Evolutionary conservation across 2,797 vertebrate species (phyloP), one percentile per base, ranked within the genome.

Genomic region (Lepus oiostolus): DNA sequence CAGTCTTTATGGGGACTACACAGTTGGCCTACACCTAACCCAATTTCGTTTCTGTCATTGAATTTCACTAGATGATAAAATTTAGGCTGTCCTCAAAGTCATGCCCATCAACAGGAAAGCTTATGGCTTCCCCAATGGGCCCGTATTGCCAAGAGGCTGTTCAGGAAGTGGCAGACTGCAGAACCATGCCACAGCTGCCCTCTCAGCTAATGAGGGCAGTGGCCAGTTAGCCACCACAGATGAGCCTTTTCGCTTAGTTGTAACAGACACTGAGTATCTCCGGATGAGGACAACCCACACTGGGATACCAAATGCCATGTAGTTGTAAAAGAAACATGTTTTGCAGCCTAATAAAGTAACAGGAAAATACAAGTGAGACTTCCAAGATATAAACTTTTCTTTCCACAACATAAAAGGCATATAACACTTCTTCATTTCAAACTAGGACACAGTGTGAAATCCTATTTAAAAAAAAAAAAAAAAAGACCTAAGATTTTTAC

Each of bases 201-300:
- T 67, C 95, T 93, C 95, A 89, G 93, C 96, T 97, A 97, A 97
- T 95, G 94, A 96, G 58, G 47, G 87, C 96, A 98, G 93, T 93
- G 95, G 97, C 96, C 94, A 96, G 85, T 97, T 96, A 98, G 96
- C 88, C 87, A 95, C 42, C 85, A 89, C 94, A 98, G 93, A 97
- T 96, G 96, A 97, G 97, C 95, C 95, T 94, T 97, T 92, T 60
- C 92, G 85, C 90, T 82, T 60, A 89, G 93, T 95, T 97, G 93
- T 96, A 92, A 88, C 81, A 90, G 74, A 62, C 67, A 95, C 0
- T 82, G 89, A 95, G 63, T 42, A 96, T 7, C 94, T 93, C 94
- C 71, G 24, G 85, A 94, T 88, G 71, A 87, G n/a, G 70, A 89
- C 30, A 74, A 87, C 19, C 74, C 89, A 94, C 82, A 96, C 80